Base-by-base conservation (phyloP, 1,140 invertebrate species). In the Zaprionus lachaisei region DNA sequence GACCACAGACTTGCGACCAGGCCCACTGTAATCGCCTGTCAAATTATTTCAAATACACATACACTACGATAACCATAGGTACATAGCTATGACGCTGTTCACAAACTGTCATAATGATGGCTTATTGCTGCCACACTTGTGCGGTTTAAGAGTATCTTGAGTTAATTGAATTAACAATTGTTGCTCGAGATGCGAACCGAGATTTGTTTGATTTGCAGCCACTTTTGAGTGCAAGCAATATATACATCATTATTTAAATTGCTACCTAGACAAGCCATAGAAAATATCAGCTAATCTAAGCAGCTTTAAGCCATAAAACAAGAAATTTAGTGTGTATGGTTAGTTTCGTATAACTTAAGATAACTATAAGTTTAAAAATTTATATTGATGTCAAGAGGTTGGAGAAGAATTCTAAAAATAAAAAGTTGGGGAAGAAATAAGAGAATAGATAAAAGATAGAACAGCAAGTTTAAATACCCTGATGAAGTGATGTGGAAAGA, bases 21-120 rank as follows among this genome's bases (percentile, higher is more conserved):
- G 41, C n/a, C 47, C 26, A 67, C 57, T 72, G 49, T 67, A 66
- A 73, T 57, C 44, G 28, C 12, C 11, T 68, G 70, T 77, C 64
- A 73, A 55, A 68, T 64, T 9, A 44, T 56, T 65, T 49, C 37
- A 66, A 34, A 41, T 60, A 24, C 14, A 49, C 17, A 49, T 5
- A 24, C 9, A 24, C 9, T 11, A 34, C 31, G 31, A 31, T 34
- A 11, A 34, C 31, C 31, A 34, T 34, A 24, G 9, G 47, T 20
- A n/a, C n/a, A n/a, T n/a, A 51, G 12, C 47, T 51, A 17, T 61
- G 51, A 61, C n/a, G 15, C 5, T n/a, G 54, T 31, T 44, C 37
- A 12, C 2, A 20, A 20, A 15, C n/a, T 20, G 20, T 49, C 47
- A 57, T 72, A 58, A 72, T 72, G 38, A 15, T 14, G 41, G 14